Conservation (phyloP, 2,113 vertebrate species). For the Varanus salvator region DNA sequence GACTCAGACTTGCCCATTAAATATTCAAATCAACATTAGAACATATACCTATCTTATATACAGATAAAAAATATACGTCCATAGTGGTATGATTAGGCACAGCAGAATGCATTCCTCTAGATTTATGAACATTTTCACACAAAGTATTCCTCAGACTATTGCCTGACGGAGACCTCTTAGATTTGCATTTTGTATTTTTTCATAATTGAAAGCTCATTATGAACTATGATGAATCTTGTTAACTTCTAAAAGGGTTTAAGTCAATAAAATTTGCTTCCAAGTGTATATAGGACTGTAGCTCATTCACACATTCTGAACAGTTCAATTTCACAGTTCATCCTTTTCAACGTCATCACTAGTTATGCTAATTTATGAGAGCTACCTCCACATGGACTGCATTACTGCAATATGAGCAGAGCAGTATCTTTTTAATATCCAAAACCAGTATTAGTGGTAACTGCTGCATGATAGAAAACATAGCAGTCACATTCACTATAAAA, state of each 20-base stretch:
- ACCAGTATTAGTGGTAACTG: neutral
- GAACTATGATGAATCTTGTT: neutral
- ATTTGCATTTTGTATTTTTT: neutral
- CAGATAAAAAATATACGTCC: neutral
- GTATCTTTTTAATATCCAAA: neutral
- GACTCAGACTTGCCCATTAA: neutral
- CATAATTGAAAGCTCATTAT: neutral
- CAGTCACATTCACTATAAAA: neutral
- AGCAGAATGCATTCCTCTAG: constrained; percentile 11
- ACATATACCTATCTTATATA: neutral
- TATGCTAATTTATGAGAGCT: neutral
- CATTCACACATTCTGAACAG: neutral
- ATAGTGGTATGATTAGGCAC: constrained; percentile 20
- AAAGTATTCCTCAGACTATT: neutral
- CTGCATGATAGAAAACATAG: neutral
- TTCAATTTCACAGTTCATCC: neutral
- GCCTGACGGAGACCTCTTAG: neutral
- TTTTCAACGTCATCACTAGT: neutral
- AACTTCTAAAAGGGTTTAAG: neutral
- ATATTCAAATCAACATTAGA: neutral
- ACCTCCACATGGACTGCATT: neutral
- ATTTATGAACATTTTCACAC: neutral
- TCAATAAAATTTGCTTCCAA: neutral
- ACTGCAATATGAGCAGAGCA: neutral
- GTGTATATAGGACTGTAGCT: neutral